phyloP scores from a whole-genome alignment of 1,140 invertebrate species.

The Drosophila pallidifrons region DNA sequence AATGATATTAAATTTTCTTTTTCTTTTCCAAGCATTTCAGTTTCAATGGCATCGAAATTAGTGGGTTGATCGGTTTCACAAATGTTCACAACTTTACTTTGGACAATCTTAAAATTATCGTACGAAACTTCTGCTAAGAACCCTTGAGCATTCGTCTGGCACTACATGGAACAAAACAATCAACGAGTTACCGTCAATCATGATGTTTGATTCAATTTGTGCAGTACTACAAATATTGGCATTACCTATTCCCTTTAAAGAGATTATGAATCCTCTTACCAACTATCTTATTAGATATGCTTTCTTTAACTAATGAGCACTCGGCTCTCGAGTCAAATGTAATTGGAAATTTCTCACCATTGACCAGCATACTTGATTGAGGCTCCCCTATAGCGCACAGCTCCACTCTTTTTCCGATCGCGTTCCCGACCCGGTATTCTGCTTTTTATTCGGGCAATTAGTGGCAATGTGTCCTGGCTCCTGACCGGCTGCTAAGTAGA shows the following conservation, averaged over 20 bases:
- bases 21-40: background rate
- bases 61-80: background rate
- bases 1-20: slow-evolving; percentile 12
- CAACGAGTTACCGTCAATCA: slow-evolving; percentile 13
- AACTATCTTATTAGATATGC: slow-evolving; percentile 2
- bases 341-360: slow-evolving; percentile 7
- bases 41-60: slow-evolving; percentile 17
- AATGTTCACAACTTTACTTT: background rate
- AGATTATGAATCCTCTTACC: slow-evolving; percentile 8
- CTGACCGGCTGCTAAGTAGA: background rate
- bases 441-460: no score
- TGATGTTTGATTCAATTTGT: slow-evolving; percentile 7
- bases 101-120: background rate
- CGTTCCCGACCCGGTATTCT: background rate
- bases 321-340: background rate
- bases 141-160: background rate
- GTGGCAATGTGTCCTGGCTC: background rate
- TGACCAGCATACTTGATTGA: background rate
- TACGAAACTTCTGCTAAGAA: background rate
- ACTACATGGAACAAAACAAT: background rate
- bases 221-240: background rate
- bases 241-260: slow-evolving; percentile 14
- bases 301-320: slow-evolving; percentile 4
- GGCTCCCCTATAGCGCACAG: background rate
- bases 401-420: background rate